phyloP scores from a whole-genome alignment of 1,140 invertebrate genomes.

The Propsilocerus akamusi region DNA sequence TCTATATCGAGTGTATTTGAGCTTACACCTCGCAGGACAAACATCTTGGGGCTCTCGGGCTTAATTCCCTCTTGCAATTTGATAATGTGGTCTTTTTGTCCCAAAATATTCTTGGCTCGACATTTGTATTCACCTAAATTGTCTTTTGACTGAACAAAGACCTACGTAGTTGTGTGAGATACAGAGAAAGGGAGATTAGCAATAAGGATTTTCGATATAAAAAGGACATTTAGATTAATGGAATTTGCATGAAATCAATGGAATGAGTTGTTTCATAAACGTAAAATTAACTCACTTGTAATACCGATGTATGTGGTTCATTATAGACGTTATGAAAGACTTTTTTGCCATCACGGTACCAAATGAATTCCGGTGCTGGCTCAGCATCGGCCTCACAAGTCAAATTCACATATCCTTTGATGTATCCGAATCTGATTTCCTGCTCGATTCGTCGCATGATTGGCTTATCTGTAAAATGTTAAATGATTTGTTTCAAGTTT shows the following conservation, averaged over 20 bases:
- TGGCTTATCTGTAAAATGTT: conserved; percentile 25
- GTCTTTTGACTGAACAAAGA: too few species aligned
- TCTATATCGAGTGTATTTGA: conserved; percentile 25
- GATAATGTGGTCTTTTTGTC: conserved; percentile 27
- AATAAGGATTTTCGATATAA: too few species aligned
- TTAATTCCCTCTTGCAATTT: conserved; percentile 28
- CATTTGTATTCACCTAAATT: conserved; percentile 35
- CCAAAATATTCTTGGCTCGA: conserved; percentile 28
- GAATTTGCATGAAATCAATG: too few species aligned
- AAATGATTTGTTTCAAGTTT: not conserved
- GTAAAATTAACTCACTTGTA: too few species aligned
- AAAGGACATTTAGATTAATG: too few species aligned
- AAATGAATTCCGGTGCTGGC: conserved; percentile 32
- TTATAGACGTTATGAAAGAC: too few species aligned
- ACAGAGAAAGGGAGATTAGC: too few species aligned
- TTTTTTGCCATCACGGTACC: conserved; percentile 25
- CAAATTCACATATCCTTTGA: conserved; percentile 30
- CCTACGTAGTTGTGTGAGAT: too few species aligned
- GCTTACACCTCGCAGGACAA: conserved; percentile 21
- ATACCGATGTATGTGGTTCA: too few species aligned
- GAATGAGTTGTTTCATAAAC: too few species aligned
- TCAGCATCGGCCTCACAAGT: conserved; percentile 34
- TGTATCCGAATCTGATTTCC: conserved; percentile 22
- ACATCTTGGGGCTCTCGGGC: conserved; percentile 24
- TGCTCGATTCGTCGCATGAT: conserved; percentile 17